These are phyloP conservation scores for Hirudinaria manillensis DNA, from an alignment of 2,888 invertebrate genomes.

Conservation along the genomic window DNA sequence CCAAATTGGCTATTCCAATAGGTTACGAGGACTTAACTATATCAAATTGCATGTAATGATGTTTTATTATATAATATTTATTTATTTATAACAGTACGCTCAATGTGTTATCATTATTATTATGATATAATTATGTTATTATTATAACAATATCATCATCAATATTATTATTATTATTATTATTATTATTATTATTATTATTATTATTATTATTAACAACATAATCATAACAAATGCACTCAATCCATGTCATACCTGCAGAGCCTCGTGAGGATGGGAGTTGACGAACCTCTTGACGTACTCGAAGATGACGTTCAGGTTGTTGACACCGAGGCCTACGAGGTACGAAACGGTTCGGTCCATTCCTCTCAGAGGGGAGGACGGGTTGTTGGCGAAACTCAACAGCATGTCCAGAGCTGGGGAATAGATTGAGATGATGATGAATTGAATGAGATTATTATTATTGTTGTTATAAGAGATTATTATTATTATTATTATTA, in stretches of 20 bases:
- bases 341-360: conserved; percentile 78
- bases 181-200: not conserved
- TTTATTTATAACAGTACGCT: no score
- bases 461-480: no score
- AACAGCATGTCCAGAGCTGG: conserved; percentile 76
- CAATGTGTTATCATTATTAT: no score
- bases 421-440: conserved; percentile 10
- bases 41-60: no score
- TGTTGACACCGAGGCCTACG: conserved; percentile 62
- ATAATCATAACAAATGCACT: no score
- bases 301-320: conserved; percentile 82
- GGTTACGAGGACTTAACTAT: no score
- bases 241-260: conserved; percentile 57
- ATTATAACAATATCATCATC: not conserved
- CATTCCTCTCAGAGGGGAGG: conserved; percentile 72
- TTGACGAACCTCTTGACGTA: conserved; percentile 87
- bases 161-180: no score
- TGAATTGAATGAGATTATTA: not conserved
- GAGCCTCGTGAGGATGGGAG: conserved; percentile 78
- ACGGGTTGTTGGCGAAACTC: conserved; percentile 64
- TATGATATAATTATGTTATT: not conserved
- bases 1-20: no score
- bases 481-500: no score
- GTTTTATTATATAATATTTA: no score
- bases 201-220: no score